Percentiles rank a stretch among this genome's conserved stretches.
These are phyloP conservation scores for Patella ulyssiponensis DNA, from an alignment of 2,888 invertebrate species.

Conservation along the genomic window DNA sequence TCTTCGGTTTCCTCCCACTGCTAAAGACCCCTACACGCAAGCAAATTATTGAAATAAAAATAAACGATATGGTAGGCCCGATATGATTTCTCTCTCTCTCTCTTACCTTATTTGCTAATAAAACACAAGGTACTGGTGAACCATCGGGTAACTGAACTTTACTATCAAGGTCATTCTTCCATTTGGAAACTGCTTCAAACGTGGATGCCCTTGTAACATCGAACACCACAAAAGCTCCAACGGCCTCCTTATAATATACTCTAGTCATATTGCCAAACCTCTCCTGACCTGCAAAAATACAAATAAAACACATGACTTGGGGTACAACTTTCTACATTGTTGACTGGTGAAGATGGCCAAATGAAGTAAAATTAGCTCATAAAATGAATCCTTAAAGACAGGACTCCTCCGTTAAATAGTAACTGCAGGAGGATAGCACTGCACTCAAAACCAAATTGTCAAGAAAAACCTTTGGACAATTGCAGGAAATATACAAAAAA, in stretches of 20 bases:
- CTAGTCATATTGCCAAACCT: conserved; percentile 78
- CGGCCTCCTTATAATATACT: conserved; percentile 77
- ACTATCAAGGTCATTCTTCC: conserved; percentile 77
- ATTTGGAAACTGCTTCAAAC: conserved; percentile 76
- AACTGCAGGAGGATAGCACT: no score
- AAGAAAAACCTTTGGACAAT: no score
- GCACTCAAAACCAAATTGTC: no score
- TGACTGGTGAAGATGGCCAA: no score
- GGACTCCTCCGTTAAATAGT: no score
- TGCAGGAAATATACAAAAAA: no score
- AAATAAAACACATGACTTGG: conserved; percentile 8
- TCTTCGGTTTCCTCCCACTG: no score
- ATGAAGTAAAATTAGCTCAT: no score
- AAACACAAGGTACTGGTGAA: conserved; percentile 75
- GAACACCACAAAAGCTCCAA: conserved; percentile 75
- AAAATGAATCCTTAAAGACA: no score
- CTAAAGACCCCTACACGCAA: no score
- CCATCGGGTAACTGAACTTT: conserved; percentile 76
- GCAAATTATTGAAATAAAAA: no score
- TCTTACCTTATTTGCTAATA: conserved; percentile 77
- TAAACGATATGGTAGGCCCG: no score
- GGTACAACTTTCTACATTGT: neutral
- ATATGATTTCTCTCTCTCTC: neutral
- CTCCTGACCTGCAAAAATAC: conserved; percentile 74
- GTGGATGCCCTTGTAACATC: conserved; percentile 76